Evolutionary conservation across 2,888 invertebrate genomes (phyloP).

Genomic region (Beris morrisii): DNA sequence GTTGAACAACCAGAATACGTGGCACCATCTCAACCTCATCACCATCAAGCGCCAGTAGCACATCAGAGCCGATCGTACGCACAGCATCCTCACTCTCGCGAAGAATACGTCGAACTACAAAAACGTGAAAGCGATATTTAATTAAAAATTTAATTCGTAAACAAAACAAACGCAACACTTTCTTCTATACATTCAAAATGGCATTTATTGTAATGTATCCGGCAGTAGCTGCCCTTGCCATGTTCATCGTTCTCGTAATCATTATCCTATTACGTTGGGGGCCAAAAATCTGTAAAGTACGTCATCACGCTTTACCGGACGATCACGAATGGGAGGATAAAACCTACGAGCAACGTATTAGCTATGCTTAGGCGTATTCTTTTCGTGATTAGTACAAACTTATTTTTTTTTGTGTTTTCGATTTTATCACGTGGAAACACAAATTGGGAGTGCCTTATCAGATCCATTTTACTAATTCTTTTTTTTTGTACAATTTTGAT

Average conservation of each 20-base stretch:
- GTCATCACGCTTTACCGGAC: slow-evolving; percentile 68
- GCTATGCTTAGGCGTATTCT: slow-evolving; percentile 1
- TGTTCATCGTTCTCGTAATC: slow-evolving; percentile 75
- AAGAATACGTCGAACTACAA: slow-evolving; percentile 65
- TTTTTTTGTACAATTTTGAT: too few species aligned
- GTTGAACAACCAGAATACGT: slow-evolving; percentile 28
- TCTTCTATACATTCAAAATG: too few species aligned
- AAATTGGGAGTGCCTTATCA: too few species aligned
- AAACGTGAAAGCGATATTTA: slow-evolving; percentile 83
- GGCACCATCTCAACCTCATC: slow-evolving; percentile 44
- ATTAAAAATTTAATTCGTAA: slow-evolving; percentile 37
- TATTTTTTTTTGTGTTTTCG: background rate
- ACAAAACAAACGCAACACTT: background rate
- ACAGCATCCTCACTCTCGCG: slow-evolving; percentile 48
- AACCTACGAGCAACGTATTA: slow-evolving; percentile 49
- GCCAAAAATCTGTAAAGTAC: slow-evolving; percentile 68
- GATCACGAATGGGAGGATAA: slow-evolving; percentile 68
- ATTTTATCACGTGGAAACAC: slow-evolving; percentile 1
- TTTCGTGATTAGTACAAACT: slow-evolving; percentile 17
- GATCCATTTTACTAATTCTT: too few species aligned
- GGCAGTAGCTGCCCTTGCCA: slow-evolving; percentile 69
- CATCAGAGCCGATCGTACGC: slow-evolving; percentile 26
- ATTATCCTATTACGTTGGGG: slow-evolving; percentile 76
- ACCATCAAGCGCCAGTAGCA: slow-evolving; percentile 11
- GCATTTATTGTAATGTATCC: slow-evolving; percentile 78